These are phyloP conservation scores for Elmis aenea DNA, from an alignment of 2,888 invertebrate genomes.

Conservation along the genomic window DNA sequence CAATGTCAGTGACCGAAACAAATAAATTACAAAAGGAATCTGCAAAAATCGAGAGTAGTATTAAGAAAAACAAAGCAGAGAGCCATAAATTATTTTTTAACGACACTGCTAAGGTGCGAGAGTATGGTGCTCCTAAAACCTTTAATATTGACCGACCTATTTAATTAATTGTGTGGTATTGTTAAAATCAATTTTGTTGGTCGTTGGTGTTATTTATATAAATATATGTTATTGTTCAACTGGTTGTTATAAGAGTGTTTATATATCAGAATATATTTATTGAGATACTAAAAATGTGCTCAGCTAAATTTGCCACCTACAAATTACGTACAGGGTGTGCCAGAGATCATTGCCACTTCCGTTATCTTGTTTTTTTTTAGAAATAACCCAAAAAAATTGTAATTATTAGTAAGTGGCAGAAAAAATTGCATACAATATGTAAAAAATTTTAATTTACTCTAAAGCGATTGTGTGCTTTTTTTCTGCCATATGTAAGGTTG, in stretches of 20 bases:
- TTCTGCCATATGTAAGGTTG: too few relatives aligned
- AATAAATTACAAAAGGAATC: conserved; percentile 7
- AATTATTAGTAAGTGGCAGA: too few relatives aligned
- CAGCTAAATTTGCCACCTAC: too few relatives aligned
- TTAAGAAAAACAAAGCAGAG: conserved; percentile 12
- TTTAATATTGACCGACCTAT: conserved; percentile 57
- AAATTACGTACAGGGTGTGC: too few relatives aligned
- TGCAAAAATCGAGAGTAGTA: conserved; percentile 1
- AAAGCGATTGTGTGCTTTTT: too few relatives aligned
- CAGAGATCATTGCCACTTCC: too few relatives aligned
- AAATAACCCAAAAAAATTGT: too few relatives aligned
- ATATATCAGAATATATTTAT: background rate
- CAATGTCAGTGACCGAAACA: conserved; percentile 36
- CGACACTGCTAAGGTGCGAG: conserved; percentile 34
- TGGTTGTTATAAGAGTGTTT: background rate
- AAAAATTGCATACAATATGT: too few relatives aligned
- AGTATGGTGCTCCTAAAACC: conserved; percentile 51
- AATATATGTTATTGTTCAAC: background rate
- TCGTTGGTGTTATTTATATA: conserved; percentile 9
- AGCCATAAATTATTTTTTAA: conserved; percentile 17
- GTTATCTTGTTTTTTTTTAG: too few relatives aligned
- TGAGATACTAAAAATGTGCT: too few relatives aligned
- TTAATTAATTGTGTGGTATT: conserved; percentile 26
- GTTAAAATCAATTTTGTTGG: conserved; percentile 10
- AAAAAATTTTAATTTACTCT: too few relatives aligned